Conservation (phyloP, 2,888 invertebrate genomes). For the Amaurobius ferox region DNA sequence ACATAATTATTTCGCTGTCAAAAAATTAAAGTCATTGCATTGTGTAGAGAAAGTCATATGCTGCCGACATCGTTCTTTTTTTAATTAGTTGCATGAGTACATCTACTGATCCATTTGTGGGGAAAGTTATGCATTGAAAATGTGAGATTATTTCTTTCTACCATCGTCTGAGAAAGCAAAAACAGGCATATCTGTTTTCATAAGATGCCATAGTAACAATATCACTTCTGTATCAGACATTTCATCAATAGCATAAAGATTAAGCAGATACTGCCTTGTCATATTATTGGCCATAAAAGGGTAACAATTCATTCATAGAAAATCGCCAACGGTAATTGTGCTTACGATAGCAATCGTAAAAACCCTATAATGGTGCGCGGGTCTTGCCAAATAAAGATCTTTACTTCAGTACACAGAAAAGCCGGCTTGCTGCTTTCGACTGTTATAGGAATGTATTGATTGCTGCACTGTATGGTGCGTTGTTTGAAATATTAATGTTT, state of each 20-base stretch:
- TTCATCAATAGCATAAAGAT: background rate
- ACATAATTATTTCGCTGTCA: too few species aligned
- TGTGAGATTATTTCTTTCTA: too few species aligned
- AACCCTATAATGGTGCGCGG: background rate
- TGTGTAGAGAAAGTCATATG: too few species aligned
- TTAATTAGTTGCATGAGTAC: too few species aligned
- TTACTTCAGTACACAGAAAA: background rate
- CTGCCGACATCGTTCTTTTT: too few species aligned
- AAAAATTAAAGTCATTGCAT: too few species aligned
- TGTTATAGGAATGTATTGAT: background rate
- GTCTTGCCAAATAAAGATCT: background rate
- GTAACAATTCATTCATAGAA: conserved; percentile 3
- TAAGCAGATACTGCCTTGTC: background rate
- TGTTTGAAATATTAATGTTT: too few species aligned
- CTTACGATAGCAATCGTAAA: conserved; percentile 2
- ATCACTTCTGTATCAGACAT: background rate
- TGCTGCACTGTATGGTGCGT: background rate
- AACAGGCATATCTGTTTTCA: too few species aligned
- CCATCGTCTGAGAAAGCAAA: too few species aligned
- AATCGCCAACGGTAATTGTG: conserved; percentile 11
- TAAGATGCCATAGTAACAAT: background rate
- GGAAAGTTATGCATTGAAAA: too few species aligned
- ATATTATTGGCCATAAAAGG: conserved; percentile 1
- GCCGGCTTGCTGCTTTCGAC: background rate
- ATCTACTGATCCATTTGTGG: too few species aligned